A percentile compares a stretch with the other conserved stretches of the same genome.
These are phyloP conservation scores for Taxidea taxus DNA, from an alignment of 2,113 vertebrate genomes.

Conservation along the genomic window DNA sequence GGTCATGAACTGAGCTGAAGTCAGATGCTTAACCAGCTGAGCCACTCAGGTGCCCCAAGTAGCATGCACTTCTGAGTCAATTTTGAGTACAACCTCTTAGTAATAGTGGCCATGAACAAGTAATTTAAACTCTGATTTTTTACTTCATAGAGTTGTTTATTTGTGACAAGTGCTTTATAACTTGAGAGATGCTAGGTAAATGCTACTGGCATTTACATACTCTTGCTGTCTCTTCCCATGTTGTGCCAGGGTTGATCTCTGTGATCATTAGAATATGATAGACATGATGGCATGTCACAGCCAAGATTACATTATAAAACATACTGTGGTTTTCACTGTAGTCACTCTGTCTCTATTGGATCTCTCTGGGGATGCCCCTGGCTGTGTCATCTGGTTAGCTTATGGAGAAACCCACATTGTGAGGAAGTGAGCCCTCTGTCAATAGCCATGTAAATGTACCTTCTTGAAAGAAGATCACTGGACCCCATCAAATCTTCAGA, in stretches of 20 bases:
- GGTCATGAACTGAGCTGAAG: not conserved
- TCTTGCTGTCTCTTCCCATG: fast-evolving
- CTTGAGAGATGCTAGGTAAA: not conserved
- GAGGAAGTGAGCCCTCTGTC: not conserved
- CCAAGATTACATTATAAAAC: not conserved
- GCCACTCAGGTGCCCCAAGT: not conserved
- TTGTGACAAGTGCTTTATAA: not conserved
- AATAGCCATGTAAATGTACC: fast-evolving
- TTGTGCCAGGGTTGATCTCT: not conserved
- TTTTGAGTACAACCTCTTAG: not conserved
- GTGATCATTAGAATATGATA: not conserved
- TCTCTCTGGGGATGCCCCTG: not conserved
- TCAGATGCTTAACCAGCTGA: not conserved
- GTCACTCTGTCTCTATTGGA: not conserved
- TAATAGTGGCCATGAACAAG: not conserved
- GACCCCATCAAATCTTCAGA: not conserved
- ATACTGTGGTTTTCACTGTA: not conserved
- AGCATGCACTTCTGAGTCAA: not conserved
- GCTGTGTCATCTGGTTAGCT: too few species aligned
- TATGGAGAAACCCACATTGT: not conserved
- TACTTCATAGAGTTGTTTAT: not conserved
- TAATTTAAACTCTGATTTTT: not conserved
- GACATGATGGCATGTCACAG: not conserved
- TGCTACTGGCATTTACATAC: not conserved
- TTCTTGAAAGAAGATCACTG: not conserved